phyloP scores from a whole-genome alignment of 1,140 invertebrate species.

The Aphelinus certus region DNA sequence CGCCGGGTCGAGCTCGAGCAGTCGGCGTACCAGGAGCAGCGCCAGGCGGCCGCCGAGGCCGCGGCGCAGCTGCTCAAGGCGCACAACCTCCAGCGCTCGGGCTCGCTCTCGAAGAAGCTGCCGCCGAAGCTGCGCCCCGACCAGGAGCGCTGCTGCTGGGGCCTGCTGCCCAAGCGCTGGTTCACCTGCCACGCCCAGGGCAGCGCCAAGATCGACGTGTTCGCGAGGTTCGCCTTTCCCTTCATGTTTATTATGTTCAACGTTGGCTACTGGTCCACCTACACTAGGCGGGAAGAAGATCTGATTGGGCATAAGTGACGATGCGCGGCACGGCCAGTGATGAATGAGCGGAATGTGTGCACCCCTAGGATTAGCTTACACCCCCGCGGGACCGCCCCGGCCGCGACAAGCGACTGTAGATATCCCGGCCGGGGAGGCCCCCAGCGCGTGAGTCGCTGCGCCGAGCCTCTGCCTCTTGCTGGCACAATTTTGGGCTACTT shows the following conservation, averaged over 20 bases:
- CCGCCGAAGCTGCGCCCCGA: slow-evolving; percentile 39
- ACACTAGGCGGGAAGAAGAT: slow-evolving; percentile 81
- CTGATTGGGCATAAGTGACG: slow-evolving; percentile 34
- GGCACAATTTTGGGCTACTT: too few species aligned
- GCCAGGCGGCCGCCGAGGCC: slow-evolving; percentile 46
- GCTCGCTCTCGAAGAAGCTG: slow-evolving; percentile 42
- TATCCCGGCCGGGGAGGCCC: too few species aligned
- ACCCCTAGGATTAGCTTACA: background rate
- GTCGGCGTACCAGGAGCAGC: slow-evolving; percentile 47
- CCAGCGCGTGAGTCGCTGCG: too few species aligned
- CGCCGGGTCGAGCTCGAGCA: slow-evolving; percentile 45
- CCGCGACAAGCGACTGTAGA: too few species aligned
- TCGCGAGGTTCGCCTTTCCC: slow-evolving; percentile 91
- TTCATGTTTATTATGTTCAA: slow-evolving; percentile 94
- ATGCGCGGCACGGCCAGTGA: slow-evolving; percentile 16
- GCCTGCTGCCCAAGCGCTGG: slow-evolving; percentile 71
- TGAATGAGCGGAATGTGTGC: background rate
- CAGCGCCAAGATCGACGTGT: slow-evolving; percentile 93
- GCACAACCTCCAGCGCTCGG: slow-evolving; percentile 39
- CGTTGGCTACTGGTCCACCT: slow-evolving; percentile 92
- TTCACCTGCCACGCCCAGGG: slow-evolving; percentile 87
- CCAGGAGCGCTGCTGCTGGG: slow-evolving; percentile 52
- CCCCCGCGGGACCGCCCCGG: too few species aligned
- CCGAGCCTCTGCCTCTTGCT: too few species aligned
- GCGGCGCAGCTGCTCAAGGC: slow-evolving; percentile 45